Evolutionary conservation across 2,113 vertebrate genomes (phyloP).

Genomic region (Echinops telfairi): DNA sequence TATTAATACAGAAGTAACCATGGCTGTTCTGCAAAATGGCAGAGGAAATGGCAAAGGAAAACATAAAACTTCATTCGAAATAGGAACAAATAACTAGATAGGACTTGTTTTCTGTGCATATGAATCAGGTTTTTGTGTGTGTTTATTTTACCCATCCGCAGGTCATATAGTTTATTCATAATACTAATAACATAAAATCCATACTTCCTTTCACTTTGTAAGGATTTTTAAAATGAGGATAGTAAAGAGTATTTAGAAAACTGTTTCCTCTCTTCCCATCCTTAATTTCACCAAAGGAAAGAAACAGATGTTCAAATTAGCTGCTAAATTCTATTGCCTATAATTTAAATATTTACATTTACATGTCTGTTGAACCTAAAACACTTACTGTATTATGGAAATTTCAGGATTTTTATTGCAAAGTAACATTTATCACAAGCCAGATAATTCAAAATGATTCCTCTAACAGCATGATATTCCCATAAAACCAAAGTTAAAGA

Average conservation of each 20-base stretch:
- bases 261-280: not conserved
- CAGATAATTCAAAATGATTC: conserved; percentile 50
- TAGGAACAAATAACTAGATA: not conserved
- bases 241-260: not conserved
- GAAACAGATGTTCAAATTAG: conserved; percentile 44
- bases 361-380: conserved; percentile 14
- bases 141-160: not conserved
- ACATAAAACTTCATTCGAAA: not conserved
- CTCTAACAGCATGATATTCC: conserved; percentile 25
- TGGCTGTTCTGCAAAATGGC: not conserved
- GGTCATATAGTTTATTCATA: not conserved
- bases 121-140: not conserved
- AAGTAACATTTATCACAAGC: conserved; percentile 48
- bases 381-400: not conserved
- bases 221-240: not conserved
- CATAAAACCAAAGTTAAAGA: conserved; percentile 49
- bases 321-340: not conserved
- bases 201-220: not conserved
- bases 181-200: not conserved
- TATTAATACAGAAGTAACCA: not conserved
- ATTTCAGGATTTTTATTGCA: conserved; percentile 57
- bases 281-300: not conserved
- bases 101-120: not conserved
- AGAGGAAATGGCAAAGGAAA: not conserved
- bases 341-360: conserved; percentile 52